phyloP scores from a whole-genome alignment of 2,888 invertebrate genomes.

The Oxyteleia sp. region DNA sequence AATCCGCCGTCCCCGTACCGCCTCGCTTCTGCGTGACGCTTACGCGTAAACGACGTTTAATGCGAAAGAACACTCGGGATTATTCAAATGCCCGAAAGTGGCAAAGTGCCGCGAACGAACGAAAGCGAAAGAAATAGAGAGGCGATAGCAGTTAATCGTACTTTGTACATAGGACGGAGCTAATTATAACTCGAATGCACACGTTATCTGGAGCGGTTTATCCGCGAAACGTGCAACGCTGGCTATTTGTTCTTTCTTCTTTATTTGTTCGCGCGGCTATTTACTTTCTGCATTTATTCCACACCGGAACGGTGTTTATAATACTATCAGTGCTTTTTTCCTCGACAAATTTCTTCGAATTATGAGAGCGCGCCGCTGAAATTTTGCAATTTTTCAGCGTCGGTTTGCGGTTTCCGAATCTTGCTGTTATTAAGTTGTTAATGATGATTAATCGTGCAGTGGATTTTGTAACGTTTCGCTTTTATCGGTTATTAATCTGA shows the following conservation, averaged over 20 bases:
- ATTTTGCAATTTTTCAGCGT: conserved; percentile 2
- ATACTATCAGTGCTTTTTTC: conserved; percentile 57
- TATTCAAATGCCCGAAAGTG: conserved; percentile 56
- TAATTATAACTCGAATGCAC: conserved; percentile 63
- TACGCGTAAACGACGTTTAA: conserved; percentile 60
- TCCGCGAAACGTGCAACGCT: conserved; percentile 60
- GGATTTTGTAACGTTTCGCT: too few relatives aligned
- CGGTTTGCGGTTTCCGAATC: too few relatives aligned
- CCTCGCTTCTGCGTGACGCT: conserved; percentile 43
- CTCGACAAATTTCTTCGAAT: conserved; percentile 59
- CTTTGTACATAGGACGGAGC: conserved; percentile 55
- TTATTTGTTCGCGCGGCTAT: conserved; percentile 59
- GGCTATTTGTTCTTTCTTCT: conserved; percentile 64
- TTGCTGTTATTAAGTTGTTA: too few relatives aligned
- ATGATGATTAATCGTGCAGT: too few relatives aligned
- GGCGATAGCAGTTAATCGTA: conserved; percentile 63
- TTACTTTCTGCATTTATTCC: conserved; percentile 59
- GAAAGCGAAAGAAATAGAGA: conserved; percentile 63
- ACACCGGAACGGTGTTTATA: conserved; percentile 47
- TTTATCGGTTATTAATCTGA: too few relatives aligned
- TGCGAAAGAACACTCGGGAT: conserved; percentile 53
- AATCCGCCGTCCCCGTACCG: conserved; percentile 30
- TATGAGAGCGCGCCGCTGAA: conserved; percentile 23
- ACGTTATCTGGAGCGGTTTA: conserved; percentile 64
- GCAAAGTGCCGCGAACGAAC: conserved; percentile 29